These are phyloP conservation scores for Hystrix cristata DNA, from an alignment of 2,113 vertebrate genomes.

Conservation along the genomic window DNA sequence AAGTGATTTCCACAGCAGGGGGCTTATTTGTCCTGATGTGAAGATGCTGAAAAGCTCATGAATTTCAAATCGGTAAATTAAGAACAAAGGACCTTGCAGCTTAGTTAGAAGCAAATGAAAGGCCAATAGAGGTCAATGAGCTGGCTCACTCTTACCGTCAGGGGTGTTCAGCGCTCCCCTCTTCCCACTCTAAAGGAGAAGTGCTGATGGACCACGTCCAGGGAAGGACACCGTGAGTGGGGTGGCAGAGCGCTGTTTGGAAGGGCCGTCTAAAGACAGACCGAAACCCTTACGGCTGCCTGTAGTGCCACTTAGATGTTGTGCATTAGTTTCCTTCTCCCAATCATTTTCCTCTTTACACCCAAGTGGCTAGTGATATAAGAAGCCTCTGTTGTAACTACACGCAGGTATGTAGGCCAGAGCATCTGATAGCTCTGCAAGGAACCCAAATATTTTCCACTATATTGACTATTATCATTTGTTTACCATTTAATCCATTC, in stretches of 20 bases:
- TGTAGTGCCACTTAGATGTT: background rate
- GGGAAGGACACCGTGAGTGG: background rate
- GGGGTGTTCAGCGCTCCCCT: background rate
- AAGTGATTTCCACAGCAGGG: slow-evolving; percentile 74
- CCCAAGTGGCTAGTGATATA: background rate
- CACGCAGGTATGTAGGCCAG: background rate
- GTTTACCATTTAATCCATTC: background rate
- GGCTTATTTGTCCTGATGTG: slow-evolving; percentile 71
- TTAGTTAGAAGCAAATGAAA: slow-evolving; percentile 69
- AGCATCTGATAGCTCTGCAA: background rate
- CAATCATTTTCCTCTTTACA: background rate
- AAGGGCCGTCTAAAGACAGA: background rate
- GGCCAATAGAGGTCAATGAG: slow-evolving; percentile 56
- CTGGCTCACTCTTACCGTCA: background rate
- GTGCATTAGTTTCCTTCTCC: background rate
- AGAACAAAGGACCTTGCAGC: slow-evolving; percentile 69
- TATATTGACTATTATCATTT: background rate
- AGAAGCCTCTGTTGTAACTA: background rate
- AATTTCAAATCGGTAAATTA: slow-evolving; percentile 81
- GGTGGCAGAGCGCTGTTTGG: background rate
- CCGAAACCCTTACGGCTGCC: background rate
- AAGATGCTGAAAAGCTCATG: slow-evolving; percentile 74
- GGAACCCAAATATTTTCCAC: background rate
- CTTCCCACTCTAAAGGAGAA: background rate
- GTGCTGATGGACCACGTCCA: background rate